Conservation (phyloP, 1,140 invertebrate species). For the Maconellicoccus hirsutus region DNA sequence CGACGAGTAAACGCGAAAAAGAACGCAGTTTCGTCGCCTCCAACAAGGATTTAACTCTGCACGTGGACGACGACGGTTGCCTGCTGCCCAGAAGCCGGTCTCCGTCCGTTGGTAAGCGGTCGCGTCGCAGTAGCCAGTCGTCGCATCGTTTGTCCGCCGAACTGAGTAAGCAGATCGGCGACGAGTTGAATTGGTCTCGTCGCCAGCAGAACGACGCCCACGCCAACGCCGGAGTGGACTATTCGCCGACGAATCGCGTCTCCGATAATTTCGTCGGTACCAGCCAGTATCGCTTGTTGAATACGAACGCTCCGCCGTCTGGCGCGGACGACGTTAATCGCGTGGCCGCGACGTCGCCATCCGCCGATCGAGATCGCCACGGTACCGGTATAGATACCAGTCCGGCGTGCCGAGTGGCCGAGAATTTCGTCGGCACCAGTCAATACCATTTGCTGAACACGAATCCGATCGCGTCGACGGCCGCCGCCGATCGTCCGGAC, state of each 20-base stretch:
- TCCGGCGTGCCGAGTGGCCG: conserved; percentile 26
- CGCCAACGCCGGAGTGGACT: conserved; percentile 23
- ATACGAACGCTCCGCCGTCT: conserved; percentile 11
- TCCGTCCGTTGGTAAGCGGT: conserved; percentile 17
- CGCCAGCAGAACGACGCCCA: background rate
- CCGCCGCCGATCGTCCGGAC: background rate
- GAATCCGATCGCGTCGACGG: background rate
- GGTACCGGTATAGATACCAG: conserved; percentile 28
- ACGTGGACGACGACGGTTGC: background rate
- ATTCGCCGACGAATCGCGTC: conserved; percentile 26
- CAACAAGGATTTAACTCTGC: background rate
- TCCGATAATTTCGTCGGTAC: conserved; percentile 29
- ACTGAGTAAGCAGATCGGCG: background rate
- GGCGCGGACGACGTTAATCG: too few relatives aligned
- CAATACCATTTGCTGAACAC: background rate
- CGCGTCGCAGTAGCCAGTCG: background rate
- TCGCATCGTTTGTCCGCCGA: background rate
- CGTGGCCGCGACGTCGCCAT: too few relatives aligned
- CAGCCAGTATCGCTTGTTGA: conserved; percentile 24
- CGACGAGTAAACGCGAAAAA: background rate
- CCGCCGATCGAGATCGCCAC: background rate
- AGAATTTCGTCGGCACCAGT: conserved; percentile 25
- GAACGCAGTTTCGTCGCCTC: conserved; percentile 1
- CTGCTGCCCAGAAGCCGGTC: conserved; percentile 19
- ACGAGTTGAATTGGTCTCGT: background rate